Evolutionary conservation across 2,888 invertebrate species (phyloP), one percentile per base, ranked within the genome.

Genomic region (Brenthis ino): DNA sequence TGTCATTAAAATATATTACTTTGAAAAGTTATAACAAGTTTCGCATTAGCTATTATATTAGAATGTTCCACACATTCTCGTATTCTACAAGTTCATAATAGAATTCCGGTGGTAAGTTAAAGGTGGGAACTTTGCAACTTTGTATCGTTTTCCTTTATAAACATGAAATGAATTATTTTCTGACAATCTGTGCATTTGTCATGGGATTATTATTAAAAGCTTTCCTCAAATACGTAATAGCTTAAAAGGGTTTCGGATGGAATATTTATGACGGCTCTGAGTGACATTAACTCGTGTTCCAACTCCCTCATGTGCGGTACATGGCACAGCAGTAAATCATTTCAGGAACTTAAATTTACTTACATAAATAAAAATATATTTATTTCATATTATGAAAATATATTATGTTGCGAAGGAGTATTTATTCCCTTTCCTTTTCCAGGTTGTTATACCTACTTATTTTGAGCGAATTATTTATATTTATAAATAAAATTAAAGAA

Each of bases 221-320:
- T 53, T 56, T 67, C 65, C 80, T 78, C 80, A 80, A 81, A 82
- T 82, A 81, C 81, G 80, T 80, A 85, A 66, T 67, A 58, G 69
- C 67, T 68, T 85, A 87, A 88, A 87, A 85, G 88, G 87, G 81
- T 82, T 84, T 82, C 79, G 80, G 78, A 83, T 86, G 83, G 82
- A 88, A 88, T 88, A 88, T 88, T 88, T 87, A 88, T 86, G 85
- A 84, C 82, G 82, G 82, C 80, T 82, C 83, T 37, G 48, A 71
- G 85, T 84, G 81, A 82, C 85, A 85, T 87, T 87, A 87, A 86
- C 85, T 86, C 82, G 84, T 85, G 85, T 88, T 85, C 84, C 84
- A 85, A 86, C 85, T 84, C 84, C 82, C 85, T 78, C 81, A 82
- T 81, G 84, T 85, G 80, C 82, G 47, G 65, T 56, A 57, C 55